Percentiles rank a stretch among this genome's conserved stretches.
These are phyloP conservation scores for Neogale vison DNA, from an alignment of 2,113 vertebrate genomes.

Conservation along the genomic window DNA sequence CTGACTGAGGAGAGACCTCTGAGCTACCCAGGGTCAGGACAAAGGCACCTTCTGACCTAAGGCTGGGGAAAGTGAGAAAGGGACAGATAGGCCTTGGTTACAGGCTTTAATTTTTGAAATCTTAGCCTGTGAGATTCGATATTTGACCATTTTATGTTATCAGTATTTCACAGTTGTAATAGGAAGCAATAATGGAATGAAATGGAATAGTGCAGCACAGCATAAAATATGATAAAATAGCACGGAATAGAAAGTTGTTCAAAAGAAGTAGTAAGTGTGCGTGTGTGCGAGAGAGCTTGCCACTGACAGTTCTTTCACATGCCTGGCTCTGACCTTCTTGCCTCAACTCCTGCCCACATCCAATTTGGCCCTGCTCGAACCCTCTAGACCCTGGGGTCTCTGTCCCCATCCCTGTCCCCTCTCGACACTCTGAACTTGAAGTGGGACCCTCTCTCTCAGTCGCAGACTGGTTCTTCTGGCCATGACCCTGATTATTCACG, in stretches of 20 bases:
- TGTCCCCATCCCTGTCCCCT: rapidly evolving
- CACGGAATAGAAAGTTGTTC: neutral
- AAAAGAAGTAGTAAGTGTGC: neutral
- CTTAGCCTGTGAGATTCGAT: neutral
- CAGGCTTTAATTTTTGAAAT: neutral
- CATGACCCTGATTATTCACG: neutral
- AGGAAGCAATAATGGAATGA: too few species aligned
- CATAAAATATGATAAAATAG: neutral
- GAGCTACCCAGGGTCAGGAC: neutral
- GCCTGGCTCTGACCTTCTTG: neutral
- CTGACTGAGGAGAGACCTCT: neutral
- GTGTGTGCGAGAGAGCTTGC: rapidly evolving
- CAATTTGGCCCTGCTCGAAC: neutral
- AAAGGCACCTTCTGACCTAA: neutral
- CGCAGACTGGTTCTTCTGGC: rapidly evolving
- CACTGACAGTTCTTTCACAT: neutral
- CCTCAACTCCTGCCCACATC: neutral
- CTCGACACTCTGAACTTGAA: neutral
- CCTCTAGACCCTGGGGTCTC: neutral
- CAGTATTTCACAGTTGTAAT: neutral
- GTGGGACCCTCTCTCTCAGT: neutral
- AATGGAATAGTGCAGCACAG: neutral
- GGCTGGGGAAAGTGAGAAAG: neutral
- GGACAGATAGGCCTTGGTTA: neutral
- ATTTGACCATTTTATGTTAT: neutral